phyloP scores from a whole-genome alignment of 35 echinoderm and acorn worm genomes.

The Apostichopus japonicus region DNA sequence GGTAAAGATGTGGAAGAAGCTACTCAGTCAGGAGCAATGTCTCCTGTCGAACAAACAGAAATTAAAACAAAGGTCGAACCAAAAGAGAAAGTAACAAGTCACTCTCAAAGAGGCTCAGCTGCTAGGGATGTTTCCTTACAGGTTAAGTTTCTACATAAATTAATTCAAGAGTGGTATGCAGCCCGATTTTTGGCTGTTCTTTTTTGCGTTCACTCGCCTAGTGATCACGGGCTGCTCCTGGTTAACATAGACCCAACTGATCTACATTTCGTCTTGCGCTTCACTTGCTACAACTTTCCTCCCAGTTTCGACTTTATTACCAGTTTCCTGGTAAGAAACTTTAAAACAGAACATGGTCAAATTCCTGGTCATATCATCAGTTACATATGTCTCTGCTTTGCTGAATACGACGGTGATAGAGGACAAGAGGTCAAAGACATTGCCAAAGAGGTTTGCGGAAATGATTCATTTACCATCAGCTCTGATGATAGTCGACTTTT shows the following conservation, averaged over 20 bases:
- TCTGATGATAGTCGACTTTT: background rate
- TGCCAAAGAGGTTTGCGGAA: background rate
- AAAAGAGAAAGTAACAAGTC: background rate
- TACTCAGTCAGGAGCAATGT: background rate
- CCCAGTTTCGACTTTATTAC: background rate
- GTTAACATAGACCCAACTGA: background rate
- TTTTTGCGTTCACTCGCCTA: background rate
- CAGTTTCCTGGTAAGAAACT: background rate
- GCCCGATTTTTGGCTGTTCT: background rate
- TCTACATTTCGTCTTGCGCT: constrained; percentile 18
- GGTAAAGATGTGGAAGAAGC: background rate
- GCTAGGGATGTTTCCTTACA: background rate
- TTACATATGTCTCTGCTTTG: constrained; percentile 14
- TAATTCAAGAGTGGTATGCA: constrained; percentile 26
- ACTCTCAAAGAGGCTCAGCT: background rate
- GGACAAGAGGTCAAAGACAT: background rate
- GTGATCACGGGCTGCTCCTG: background rate
- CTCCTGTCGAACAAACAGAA: background rate
- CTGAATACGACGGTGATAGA: background rate
- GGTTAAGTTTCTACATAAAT: background rate
- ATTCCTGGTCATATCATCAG: constrained; percentile 10
- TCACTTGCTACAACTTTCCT: constrained; percentile 8
- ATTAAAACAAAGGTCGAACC: background rate
- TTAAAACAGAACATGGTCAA: background rate
- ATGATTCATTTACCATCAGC: background rate